These are phyloP conservation scores for Zaprionus davidi DNA, from an alignment of 1,140 invertebrate genomes.

Conservation along the genomic window DNA sequence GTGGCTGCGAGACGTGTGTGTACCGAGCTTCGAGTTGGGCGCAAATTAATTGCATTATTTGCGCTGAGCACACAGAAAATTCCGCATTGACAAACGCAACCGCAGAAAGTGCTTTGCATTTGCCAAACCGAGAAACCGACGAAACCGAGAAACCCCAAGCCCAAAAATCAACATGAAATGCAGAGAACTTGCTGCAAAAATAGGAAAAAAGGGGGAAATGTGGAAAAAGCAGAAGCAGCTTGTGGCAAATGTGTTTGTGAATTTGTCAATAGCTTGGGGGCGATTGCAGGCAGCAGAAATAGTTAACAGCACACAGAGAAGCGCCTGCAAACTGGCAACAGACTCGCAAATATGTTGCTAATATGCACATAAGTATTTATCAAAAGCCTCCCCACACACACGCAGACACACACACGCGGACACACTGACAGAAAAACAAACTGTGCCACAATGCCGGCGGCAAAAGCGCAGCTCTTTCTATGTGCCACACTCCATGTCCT, in stretches of 20 bases:
- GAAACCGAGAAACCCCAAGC: neutral
- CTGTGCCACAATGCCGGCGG: constrained; percentile 13
- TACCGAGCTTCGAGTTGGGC: constrained; percentile 13
- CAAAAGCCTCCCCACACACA: constrained; percentile 47
- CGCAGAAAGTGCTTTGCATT: constrained; percentile 46
- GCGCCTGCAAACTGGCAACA: constrained; percentile 31
- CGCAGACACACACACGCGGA: neutral
- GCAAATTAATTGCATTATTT: constrained; percentile 53
- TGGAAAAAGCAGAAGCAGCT: constrained; percentile 55
- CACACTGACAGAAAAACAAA: constrained; percentile 3
- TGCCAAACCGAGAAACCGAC: constrained; percentile 17
- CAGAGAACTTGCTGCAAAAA: constrained; percentile 27
- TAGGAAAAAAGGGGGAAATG: constrained; percentile 7
- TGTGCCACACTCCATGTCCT: constrained; percentile 18
- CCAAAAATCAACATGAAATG: constrained; percentile 33
- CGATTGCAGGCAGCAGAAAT: constrained; percentile 53
- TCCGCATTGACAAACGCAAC: constrained; percentile 38
- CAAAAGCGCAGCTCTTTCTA: constrained; percentile 31
- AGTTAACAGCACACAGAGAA: constrained; percentile 36
- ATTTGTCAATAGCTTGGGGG: constrained; percentile 70
- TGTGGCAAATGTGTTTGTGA: constrained; percentile 68
- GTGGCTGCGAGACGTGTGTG: constrained; percentile 23
- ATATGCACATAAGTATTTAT: constrained; percentile 70
- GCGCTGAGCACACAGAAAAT: constrained; percentile 41
- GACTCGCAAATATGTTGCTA: constrained; percentile 63